These are phyloP conservation scores for Pontoporia blainvillei DNA, from an alignment of 2,113 vertebrate genomes.

Conservation along the genomic window DNA sequence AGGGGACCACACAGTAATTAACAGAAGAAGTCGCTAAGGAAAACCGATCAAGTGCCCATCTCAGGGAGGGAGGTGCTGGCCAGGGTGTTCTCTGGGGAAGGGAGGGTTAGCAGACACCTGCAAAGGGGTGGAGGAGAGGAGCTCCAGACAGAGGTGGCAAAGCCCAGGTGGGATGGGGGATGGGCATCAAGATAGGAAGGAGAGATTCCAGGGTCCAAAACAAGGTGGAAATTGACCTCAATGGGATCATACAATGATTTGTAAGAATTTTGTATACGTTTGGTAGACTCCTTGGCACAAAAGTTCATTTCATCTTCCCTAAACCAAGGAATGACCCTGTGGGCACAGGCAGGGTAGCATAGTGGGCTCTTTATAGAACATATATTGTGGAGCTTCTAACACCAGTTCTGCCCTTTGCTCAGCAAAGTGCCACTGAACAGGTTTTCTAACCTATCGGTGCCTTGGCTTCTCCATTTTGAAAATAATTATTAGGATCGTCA, in stretches of 20 bases:
- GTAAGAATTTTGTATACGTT: not conserved
- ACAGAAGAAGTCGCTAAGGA: not conserved
- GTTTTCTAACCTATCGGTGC: not conserved
- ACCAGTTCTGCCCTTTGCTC: not conserved
- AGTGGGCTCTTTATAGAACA: accelerated
- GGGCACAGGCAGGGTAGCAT: accelerated
- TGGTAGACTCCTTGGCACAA: not conserved
- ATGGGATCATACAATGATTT: not conserved
- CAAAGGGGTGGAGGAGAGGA: not conserved
- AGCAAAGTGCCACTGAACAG: accelerated
- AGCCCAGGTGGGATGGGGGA: not conserved
- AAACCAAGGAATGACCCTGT: not conserved
- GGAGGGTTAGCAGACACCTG: not conserved
- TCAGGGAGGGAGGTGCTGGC: accelerated
- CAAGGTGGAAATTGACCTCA: not conserved
- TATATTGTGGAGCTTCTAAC: accelerated
- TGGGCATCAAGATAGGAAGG: not conserved
- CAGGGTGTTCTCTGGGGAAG: not conserved
- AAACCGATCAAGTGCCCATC: too few species aligned
- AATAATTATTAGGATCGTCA: not conserved
- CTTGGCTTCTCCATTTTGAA: not conserved
- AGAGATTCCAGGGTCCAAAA: not conserved
- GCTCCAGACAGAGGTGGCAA: not conserved
- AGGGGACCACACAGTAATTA: too few species aligned
- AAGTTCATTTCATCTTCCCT: not conserved